These are phyloP conservation scores for Galendromus occidentalis DNA, from an alignment of 1,140 invertebrate genomes.

Conservation along the genomic window DNA sequence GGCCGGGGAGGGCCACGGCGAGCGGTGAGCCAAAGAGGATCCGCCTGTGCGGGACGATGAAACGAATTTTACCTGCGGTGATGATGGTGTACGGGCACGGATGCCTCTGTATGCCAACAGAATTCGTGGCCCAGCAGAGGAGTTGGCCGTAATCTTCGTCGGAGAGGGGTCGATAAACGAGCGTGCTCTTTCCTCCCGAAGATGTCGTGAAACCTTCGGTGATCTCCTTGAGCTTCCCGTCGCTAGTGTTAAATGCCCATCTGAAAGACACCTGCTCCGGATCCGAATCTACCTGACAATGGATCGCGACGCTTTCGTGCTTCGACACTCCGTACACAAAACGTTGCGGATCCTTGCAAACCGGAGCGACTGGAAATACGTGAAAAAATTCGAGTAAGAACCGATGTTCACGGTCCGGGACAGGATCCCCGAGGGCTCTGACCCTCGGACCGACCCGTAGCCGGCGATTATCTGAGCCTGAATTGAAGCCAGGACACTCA, in stretches of 20 bases:
- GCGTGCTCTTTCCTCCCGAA: neutral
- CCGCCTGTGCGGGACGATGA: neutral
- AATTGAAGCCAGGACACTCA: neutral
- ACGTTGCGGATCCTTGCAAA: conserved; percentile 20
- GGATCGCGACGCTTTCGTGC: conserved; percentile 21
- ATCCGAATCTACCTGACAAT: conserved; percentile 22
- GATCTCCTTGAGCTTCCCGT: conserved; percentile 13
- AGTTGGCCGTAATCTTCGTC: conserved; percentile 53
- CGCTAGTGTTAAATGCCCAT: conserved; percentile 22
- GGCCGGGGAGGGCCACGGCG: too few species aligned
- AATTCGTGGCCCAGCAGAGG: conserved; percentile 59
- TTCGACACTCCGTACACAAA: conserved; percentile 20
- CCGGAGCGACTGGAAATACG: conserved; percentile 19
- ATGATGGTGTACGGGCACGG: conserved; percentile 75
- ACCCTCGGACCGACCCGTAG: too few species aligned
- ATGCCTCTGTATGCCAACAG: conserved; percentile 45
- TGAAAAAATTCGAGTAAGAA: neutral
- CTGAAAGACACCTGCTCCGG: conserved; percentile 21
- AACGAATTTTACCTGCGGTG: conserved; percentile 44
- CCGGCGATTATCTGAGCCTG: neutral
- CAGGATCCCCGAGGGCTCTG: too few species aligned
- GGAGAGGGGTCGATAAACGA: conserved; percentile 8
- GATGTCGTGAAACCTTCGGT: conserved; percentile 6
- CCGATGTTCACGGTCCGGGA: too few species aligned
- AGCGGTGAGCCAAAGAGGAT: too few species aligned